A percentile compares a stretch with the other conserved stretches of the same genome.
Conservation (phyloP, 2,113 vertebrate species). For the Corythaixoides concolor region DNA sequence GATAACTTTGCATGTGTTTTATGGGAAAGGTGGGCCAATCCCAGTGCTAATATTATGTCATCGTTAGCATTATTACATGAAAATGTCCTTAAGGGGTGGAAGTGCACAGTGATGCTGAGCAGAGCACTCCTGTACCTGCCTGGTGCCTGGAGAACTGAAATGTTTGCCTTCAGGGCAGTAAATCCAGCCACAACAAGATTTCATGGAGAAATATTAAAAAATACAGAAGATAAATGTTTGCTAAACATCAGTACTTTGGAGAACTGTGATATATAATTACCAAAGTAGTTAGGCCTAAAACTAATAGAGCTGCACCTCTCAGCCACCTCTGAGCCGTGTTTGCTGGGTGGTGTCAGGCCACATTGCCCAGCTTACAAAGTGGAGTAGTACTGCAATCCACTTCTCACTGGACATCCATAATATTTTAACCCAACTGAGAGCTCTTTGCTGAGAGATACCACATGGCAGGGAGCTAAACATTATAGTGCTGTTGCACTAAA, state of each 20-base stretch:
- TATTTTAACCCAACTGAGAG: neutral
- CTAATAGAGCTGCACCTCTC: neutral
- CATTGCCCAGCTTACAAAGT: neutral
- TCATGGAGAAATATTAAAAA: neutral
- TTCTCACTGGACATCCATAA: neutral
- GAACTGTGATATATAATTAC: neutral
- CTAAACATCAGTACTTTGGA: accelerated
- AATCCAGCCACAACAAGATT: neutral
- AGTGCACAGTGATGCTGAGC: neutral
- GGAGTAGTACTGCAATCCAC: neutral
- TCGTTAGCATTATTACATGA: neutral
- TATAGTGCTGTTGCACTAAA: neutral
- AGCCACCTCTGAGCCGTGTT: neutral
- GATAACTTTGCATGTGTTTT: neutral
- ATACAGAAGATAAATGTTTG: neutral
- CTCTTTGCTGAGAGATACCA: neutral
- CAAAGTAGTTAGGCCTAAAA: neutral
- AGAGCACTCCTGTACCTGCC: neutral
- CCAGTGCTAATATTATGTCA: neutral
- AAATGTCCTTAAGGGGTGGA: neutral
- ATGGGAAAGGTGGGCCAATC: neutral
- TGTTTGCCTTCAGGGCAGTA: neutral
- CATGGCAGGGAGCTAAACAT: neutral
- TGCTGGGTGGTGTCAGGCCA: neutral
- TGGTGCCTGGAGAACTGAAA: neutral